These are phyloP conservation scores for Stenchaetothrips biformis DNA, from an alignment of 2,888 invertebrate genomes.

Conservation along the genomic window DNA sequence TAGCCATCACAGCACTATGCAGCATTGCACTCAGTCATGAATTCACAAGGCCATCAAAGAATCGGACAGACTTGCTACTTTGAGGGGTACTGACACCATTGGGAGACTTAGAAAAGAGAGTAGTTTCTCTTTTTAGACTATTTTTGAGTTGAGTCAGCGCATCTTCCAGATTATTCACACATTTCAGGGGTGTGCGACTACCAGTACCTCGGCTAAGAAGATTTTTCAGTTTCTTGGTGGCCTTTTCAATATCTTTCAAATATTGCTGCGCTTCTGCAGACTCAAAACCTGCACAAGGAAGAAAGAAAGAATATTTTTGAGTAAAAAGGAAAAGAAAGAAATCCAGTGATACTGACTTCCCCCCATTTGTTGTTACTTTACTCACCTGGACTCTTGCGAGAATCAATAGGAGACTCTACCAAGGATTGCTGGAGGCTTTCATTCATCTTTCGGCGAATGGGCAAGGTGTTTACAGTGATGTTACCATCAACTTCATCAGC, in stretches of 20 bases:
- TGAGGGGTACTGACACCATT: background rate
- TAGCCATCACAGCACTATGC: background rate
- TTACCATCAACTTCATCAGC: slow-evolving; percentile 1
- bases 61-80: slow-evolving; percentile 10
- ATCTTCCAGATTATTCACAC: background rate
- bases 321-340: background rate
- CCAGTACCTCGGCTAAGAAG: background rate
- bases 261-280: background rate
- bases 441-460: background rate
- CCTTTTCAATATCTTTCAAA: slow-evolving; percentile 25
- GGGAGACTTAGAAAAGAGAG: background rate
- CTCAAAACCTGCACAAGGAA: slow-evolving; percentile 15
- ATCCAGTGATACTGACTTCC: too few species aligned
- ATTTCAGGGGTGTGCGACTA: background rate
- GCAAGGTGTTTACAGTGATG: background rate
- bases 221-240: background rate
- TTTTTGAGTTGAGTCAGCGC: background rate
- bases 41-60: background rate
- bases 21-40: slow-evolving; percentile 3
- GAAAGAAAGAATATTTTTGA: background rate
- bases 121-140: background rate
- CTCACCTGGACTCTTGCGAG: background rate
- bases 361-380: background rate
- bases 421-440: slow-evolving; percentile 2
- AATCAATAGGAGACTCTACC: background rate